Base-by-base conservation (phyloP, 2,113 vertebrate species). In the Albula goreensis region DNA sequence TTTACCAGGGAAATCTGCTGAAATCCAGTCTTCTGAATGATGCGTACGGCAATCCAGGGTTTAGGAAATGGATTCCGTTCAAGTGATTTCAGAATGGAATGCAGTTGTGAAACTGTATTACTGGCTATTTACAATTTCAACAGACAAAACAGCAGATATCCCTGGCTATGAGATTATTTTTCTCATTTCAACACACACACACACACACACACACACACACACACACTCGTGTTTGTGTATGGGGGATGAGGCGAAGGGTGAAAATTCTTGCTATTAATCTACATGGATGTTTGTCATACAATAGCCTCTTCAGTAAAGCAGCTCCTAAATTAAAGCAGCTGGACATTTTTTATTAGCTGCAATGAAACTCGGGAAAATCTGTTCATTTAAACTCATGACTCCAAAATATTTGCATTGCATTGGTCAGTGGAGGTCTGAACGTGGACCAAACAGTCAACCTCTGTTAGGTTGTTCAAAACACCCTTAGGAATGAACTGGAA, bases 161-260 rank as follows among this genome's bases (percentile, higher is more conserved):
- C 41, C 70, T 84, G 63, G 51, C 31, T 84, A 74, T 41, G 52
- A 52, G 50, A 77, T 19, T n/a, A 41, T 50, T n/a, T 83, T 83
- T 15, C 56, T 60, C 56, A 11, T 60, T 15, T 15, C 31, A 41
- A 41, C 31, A 41, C 31, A 41, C 31, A 41, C 31, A 41, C 31
- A 41, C 31, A 41, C 31, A 1, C 31, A 41, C 31, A 41, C 31
- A 41, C 31, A 41, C 31, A 41, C 31, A 1, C 31, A 41, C 31
- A 41, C 31, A 41, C 31, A 41, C 31, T 41, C 31, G 1, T 41
- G 31, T 41, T 41, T 41, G 31, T 41, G 31, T 41, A 41, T 41
- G 31, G 31, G 31, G 31, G 31, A 41, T 1, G 31, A 41, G 31
- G 31, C 31, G 31, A 41, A 1, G 31, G 53, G 12, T 56, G 53